phyloP scores from a whole-genome alignment of 2,888 invertebrate genomes.

The Apodemia duryi region DNA sequence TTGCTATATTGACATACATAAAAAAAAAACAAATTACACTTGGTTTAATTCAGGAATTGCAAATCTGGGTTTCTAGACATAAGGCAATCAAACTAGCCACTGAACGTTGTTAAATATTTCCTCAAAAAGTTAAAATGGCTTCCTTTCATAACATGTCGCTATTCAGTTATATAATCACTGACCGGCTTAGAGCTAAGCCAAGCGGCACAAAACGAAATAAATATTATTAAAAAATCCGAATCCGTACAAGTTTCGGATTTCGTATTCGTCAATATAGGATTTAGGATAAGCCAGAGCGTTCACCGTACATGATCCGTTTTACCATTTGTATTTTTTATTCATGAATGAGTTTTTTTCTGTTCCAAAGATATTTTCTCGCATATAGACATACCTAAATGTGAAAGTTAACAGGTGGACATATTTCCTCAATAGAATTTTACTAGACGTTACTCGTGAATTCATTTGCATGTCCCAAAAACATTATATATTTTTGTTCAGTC shows the following conservation, averaged over 20 bases:
- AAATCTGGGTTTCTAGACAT: too few relatives aligned
- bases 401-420: neutral
- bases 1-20: too few relatives aligned
- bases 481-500: too few relatives aligned
- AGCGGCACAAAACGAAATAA: slow-evolving; percentile 16
- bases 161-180: slow-evolving; percentile 14
- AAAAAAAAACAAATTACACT: too few relatives aligned
- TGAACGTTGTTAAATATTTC: neutral
- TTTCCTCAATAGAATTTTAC: neutral
- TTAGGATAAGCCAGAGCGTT: slow-evolving; percentile 19
- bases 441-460: too few relatives aligned
- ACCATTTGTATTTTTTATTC: slow-evolving; percentile 14
- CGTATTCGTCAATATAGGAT: slow-evolving; percentile 20
- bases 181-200: slow-evolving; percentile 19
- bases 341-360: slow-evolving; percentile 15
- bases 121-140: slow-evolving; percentile 4
- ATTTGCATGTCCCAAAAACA: too few relatives aligned
- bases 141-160: slow-evolving; percentile 10
- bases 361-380: neutral
- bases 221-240: slow-evolving; percentile 15
- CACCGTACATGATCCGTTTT: slow-evolving; percentile 19
- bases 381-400: neutral
- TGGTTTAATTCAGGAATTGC: too few relatives aligned
- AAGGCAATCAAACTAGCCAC: too few relatives aligned
- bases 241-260: slow-evolving; percentile 20